A percentile compares a stretch with the other conserved stretches of the same genome.
phyloP scores from a whole-genome alignment of 2,797 vertebrate species.

The Menidia menidia region DNA sequence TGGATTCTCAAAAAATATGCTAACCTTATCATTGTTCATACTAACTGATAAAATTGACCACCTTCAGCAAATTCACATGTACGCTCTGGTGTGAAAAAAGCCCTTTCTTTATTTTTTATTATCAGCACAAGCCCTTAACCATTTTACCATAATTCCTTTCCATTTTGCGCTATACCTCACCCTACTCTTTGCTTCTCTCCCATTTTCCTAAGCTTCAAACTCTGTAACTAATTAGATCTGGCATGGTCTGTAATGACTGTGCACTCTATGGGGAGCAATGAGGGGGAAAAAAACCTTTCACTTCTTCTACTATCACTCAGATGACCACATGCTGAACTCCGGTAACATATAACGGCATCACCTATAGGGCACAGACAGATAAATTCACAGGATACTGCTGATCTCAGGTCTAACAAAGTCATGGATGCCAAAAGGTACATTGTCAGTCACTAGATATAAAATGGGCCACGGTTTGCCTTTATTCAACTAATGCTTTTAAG shows the following conservation, averaged over 20 bases:
- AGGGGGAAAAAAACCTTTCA: constrained; percentile 64
- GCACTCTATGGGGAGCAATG: constrained; percentile 71
- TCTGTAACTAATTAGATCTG: constrained; percentile 82
- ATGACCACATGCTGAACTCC: constrained; percentile 69
- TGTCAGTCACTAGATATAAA: neutral
- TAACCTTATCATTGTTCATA: constrained; percentile 68
- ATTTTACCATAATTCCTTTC: constrained; percentile 66
- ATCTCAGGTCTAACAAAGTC: constrained; percentile 37
- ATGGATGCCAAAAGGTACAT: constrained; percentile 15
- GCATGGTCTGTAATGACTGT: constrained; percentile 80
- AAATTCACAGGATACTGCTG: constrained; percentile 48
- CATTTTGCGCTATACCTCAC: constrained; percentile 25
- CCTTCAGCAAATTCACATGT: constrained; percentile 66
- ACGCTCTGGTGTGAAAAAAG: constrained; percentile 53
- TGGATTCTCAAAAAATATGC: constrained; percentile 72
- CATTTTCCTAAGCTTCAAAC: constrained; percentile 69
- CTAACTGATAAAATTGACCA: constrained; percentile 76
- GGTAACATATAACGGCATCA: constrained; percentile 48
- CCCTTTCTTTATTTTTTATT: constrained; percentile 47
- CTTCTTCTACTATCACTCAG: constrained; percentile 77
- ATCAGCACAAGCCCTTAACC: constrained; percentile 47
- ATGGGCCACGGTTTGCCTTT: constrained; percentile 7
- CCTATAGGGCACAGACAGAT: constrained; percentile 48
- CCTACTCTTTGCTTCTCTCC: constrained; percentile 53
- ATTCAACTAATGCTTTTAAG: constrained; percentile 7